Evolutionary conservation across 2,113 vertebrate species (phyloP).

Genomic region (Turnix velox): DNA sequence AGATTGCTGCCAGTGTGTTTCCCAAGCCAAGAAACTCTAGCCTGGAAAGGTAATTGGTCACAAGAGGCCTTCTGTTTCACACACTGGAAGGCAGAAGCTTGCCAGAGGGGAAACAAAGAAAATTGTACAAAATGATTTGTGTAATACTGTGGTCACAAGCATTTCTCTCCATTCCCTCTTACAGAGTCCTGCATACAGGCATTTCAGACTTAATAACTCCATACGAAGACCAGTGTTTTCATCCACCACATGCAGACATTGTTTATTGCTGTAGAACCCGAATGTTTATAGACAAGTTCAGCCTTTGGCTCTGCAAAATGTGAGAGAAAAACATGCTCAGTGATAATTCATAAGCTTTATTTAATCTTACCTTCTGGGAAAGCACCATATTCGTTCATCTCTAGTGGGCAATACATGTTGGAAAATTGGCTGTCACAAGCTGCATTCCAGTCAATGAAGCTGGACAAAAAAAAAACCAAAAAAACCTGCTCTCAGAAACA

Average conservation of each 20-base stretch:
- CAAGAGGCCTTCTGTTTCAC: constrained; percentile 41
- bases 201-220: constrained; percentile 2
- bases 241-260: not conserved
- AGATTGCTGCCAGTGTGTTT: constrained; percentile 37
- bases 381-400: constrained; percentile 73
- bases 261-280: not conserved
- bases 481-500: constrained; percentile 3
- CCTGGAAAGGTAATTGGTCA: constrained; percentile 44
- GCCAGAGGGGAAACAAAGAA: constrained; percentile 55
- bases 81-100: constrained; percentile 31
- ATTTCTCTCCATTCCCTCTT: not conserved
- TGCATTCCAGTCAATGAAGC: constrained; percentile 77
- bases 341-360: not conserved
- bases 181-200: not conserved
- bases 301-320: not conserved
- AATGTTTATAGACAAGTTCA: not conserved
- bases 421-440: constrained; percentile 76
- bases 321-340: not conserved
- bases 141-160: not conserved
- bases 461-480: constrained; percentile 28
- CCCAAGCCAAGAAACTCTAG: constrained; percentile 46
- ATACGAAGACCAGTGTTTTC: not conserved
- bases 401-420: constrained; percentile 74
- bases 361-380: constrained; percentile 76
- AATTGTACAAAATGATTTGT: constrained; percentile 16